Percentiles rank a stretch among this genome's conserved stretches.
Evolutionary conservation across 2,888 invertebrate genomes (phyloP).

Genomic region (Iphiclides podalirius): DNA sequence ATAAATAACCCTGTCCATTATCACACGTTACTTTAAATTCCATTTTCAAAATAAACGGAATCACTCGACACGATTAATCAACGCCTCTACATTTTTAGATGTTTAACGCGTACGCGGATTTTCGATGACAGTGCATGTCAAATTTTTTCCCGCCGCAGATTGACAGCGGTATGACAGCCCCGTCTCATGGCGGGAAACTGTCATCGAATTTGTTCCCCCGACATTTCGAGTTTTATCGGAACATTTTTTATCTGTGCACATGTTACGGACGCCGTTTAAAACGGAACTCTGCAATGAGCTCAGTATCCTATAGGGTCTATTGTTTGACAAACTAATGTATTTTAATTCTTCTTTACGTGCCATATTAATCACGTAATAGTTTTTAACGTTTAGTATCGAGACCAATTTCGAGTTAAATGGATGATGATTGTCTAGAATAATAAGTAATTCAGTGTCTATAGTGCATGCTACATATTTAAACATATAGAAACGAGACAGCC

Average conservation of each 20-base stretch:
- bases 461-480: too few relatives aligned
- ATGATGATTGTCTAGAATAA: too few relatives aligned
- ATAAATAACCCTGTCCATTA: background rate
- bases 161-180: conserved; percentile 23
- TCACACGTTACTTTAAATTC: background rate
- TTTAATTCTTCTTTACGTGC: too few relatives aligned
- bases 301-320: too few relatives aligned
- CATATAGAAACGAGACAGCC: too few relatives aligned
- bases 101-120: background rate
- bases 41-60: background rate
- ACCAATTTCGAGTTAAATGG: too few relatives aligned
- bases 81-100: conserved; percentile 7
- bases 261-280: conserved; percentile 2
- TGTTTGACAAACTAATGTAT: too few relatives aligned
- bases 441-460: too few relatives aligned
- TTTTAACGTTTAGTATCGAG: too few relatives aligned
- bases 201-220: conserved; percentile 21
- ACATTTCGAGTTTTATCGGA: conserved; percentile 12
- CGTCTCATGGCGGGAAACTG: conserved; percentile 26
- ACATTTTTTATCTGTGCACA: conserved; percentile 9
- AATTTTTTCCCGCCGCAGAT: conserved; percentile 3
- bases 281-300: background rate
- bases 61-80: conserved; percentile 19
- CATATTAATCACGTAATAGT: too few relatives aligned
- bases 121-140: conserved; percentile 13